A percentile compares a stretch with the other conserved stretches of the same genome.
phyloP scores from a whole-genome alignment of 2,797 vertebrate genomes.

The Sebastolobus alascanus region DNA sequence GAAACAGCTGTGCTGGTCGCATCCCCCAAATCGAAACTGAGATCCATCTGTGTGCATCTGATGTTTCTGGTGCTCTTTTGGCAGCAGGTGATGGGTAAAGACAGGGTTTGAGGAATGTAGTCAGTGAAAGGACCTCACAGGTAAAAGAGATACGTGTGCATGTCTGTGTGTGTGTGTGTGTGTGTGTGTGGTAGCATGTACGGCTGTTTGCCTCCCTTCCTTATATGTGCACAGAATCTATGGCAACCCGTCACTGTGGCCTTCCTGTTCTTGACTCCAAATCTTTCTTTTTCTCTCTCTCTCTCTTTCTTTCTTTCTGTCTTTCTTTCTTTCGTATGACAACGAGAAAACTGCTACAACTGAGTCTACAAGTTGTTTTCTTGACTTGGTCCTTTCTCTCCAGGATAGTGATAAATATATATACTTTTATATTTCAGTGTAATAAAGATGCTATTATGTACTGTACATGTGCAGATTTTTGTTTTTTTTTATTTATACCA shows the following conservation, averaged over 20 bases:
- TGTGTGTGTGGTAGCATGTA: slow-evolving; percentile 55
- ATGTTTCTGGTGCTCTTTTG: slow-evolving; percentile 39
- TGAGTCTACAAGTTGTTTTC: slow-evolving; percentile 80
- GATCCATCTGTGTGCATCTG: slow-evolving; percentile 10
- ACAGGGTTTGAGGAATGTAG: slow-evolving; percentile 62
- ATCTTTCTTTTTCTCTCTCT: slow-evolving; percentile 62
- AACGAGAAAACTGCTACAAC: slow-evolving; percentile 77
- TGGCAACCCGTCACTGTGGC: slow-evolving; percentile 84
- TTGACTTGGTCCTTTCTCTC: slow-evolving; percentile 85
- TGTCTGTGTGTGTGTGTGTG: slow-evolving; percentile 37
- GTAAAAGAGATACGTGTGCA: slow-evolving; percentile 31
- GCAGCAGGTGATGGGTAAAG: slow-evolving; percentile 25
- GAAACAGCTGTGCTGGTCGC: slow-evolving; percentile 21
- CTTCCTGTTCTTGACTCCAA: slow-evolving; percentile 81
- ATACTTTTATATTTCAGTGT: slow-evolving; percentile 90
- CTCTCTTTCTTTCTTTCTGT: slow-evolving; percentile 56
- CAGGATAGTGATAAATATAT: slow-evolving; percentile 86
- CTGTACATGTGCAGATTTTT: slow-evolving; percentile 75
- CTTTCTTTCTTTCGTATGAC: slow-evolving; percentile 74
- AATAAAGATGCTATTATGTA: slow-evolving; percentile 88
- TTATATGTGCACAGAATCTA: slow-evolving; percentile 78
- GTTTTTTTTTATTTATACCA: slow-evolving; percentile 29
- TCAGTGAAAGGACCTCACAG: slow-evolving; percentile 44
- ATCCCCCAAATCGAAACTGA: slow-evolving; percentile 11
- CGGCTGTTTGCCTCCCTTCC: slow-evolving; percentile 69